Percentiles rank a stretch among this genome's conserved stretches.
These are phyloP conservation scores for Bursaphelenchus mucronatus DNA, from an alignment of 1,140 invertebrate species.

Conservation along the genomic window DNA sequence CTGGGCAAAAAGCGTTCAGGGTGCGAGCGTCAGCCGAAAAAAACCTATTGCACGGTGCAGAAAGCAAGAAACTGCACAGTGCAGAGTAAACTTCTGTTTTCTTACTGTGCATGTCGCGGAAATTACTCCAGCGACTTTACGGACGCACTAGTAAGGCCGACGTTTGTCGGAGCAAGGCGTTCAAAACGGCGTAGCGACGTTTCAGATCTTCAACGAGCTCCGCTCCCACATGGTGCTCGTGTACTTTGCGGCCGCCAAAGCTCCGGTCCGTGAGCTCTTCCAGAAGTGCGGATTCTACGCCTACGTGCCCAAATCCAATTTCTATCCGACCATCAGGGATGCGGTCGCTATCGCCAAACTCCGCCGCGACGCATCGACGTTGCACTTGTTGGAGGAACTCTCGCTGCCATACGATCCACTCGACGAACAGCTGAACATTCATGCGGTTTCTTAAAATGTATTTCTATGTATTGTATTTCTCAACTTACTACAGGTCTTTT, in stretches of 20 bases:
- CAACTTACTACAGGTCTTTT: too few relatives aligned
- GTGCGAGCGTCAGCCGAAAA: too few relatives aligned
- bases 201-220: conserved; percentile 48
- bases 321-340: conserved; percentile 40
- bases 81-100: too few relatives aligned
- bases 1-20: too few relatives aligned
- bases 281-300: conserved; percentile 27
- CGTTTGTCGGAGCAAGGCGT: too few relatives aligned
- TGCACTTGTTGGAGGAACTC: conserved; percentile 38
- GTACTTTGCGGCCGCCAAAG: conserved; percentile 29
- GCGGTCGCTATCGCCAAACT: conserved; percentile 44
- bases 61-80: too few relatives aligned
- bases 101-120: too few relatives aligned
- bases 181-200: too few relatives aligned
- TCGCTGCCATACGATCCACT: conserved; percentile 30
- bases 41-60: too few relatives aligned
- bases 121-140: too few relatives aligned
- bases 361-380: conserved; percentile 33
- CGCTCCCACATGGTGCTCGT: conserved; percentile 21
- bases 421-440: conserved; percentile 25
- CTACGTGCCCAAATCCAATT: conserved; percentile 36
- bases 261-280: conserved; percentile 35
- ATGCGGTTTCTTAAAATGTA: conserved; percentile 8
- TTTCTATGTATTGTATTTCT: not conserved
- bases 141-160: too few relatives aligned